phyloP scores from a whole-genome alignment of 2,888 invertebrate genomes.

The Eledona agricola region DNA sequence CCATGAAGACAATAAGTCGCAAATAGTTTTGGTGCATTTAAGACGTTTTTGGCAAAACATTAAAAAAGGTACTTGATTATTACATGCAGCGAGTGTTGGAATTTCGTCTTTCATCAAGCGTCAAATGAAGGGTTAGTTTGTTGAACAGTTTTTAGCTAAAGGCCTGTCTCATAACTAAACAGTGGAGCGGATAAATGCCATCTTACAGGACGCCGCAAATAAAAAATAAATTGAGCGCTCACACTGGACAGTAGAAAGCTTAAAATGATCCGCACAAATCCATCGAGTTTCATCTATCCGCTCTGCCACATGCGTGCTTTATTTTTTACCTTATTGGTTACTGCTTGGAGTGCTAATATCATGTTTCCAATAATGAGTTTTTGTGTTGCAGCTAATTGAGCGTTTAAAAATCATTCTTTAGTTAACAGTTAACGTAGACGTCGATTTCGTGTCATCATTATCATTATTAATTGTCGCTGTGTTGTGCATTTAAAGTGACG shows the following conservation, averaged over 20 bases:
- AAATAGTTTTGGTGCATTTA: constrained; percentile 1
- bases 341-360: constrained; percentile 65
- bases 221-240: constrained; percentile 9
- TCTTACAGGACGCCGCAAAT: background rate
- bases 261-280: too few relatives aligned
- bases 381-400: constrained; percentile 46
- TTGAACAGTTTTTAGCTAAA: constrained; percentile 38
- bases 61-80: constrained; percentile 41
- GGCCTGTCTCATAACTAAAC: constrained; percentile 37
- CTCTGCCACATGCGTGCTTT: constrained; percentile 40
- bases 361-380: constrained; percentile 38
- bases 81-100: constrained; percentile 63
- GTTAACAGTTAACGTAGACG: constrained; percentile 23
- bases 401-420: constrained; percentile 6
- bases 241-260: too few relatives aligned
- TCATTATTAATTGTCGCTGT: constrained; percentile 3
- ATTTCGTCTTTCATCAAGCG: constrained; percentile 60
- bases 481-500: constrained; percentile 1
- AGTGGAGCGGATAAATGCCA: constrained; percentile 19
- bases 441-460: background rate
- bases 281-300: constrained; percentile 23
- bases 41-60: constrained; percentile 4
- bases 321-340: constrained; percentile 52
- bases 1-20: too few relatives aligned
- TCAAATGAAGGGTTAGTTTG: constrained; percentile 61